Conservation (phyloP, 2,888 invertebrate species). For the Hedya salicella region DNA sequence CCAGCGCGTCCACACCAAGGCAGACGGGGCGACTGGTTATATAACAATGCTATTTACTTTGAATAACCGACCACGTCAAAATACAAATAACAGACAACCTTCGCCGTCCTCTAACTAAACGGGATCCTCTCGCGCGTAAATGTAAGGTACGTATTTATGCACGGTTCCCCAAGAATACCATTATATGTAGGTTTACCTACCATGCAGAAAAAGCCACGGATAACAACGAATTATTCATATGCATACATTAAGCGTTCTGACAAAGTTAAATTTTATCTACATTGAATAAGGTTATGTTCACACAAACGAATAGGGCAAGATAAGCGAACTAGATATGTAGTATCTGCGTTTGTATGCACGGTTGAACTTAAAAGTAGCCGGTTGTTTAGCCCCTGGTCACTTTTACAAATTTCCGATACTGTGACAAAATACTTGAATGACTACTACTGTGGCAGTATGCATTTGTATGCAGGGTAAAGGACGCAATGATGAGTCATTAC, state of each 20-base stretch:
- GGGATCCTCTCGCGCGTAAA: background rate
- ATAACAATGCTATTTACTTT: conserved; percentile 22
- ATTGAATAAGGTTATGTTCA: conserved; percentile 12
- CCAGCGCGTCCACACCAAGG: conserved; percentile 34
- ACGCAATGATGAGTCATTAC: conserved; percentile 30
- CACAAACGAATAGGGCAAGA: background rate
- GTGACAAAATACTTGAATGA: background rate
- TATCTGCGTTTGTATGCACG: background rate
- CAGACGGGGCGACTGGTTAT: conserved; percentile 34
- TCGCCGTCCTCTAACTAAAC: background rate
- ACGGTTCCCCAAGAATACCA: background rate
- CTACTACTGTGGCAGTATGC: background rate
- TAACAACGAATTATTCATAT: too few species aligned
- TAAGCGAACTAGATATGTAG: background rate
- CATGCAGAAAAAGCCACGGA: too few species aligned
- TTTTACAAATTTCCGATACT: background rate
- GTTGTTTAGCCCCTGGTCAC: too few species aligned
- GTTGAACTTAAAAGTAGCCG: background rate
- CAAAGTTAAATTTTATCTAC: background rate
- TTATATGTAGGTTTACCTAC: background rate
- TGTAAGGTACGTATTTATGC: background rate
- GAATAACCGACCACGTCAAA: conserved; percentile 4
- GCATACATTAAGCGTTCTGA: background rate
- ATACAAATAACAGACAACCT: background rate
- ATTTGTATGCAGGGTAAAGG: conserved; percentile 14